Evolutionary conservation across 2,888 invertebrate genomes (phyloP).

Genomic region (Tanypteryx hageni): DNA sequence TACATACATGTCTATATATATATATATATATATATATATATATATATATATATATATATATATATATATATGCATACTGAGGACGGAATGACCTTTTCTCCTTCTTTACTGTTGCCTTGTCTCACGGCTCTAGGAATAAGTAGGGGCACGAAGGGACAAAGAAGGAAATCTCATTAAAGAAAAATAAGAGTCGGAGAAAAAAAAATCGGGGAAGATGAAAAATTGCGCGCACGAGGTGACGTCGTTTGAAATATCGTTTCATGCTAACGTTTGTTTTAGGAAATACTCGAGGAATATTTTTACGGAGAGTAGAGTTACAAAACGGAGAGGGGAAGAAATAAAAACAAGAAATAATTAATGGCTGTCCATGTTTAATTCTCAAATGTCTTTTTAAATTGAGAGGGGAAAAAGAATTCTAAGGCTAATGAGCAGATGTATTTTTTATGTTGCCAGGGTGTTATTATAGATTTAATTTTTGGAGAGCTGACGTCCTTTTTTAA

Average conservation of each 20-base stretch:
- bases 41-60: too few species aligned
- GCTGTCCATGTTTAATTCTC: background rate
- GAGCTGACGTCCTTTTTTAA: too few species aligned
- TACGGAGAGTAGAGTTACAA: background rate
- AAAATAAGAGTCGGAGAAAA: conserved; percentile 1
- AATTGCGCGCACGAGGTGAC: conserved; percentile 51
- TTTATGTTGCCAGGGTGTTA: too few species aligned
- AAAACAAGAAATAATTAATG: background rate
- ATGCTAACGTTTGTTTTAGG: background rate
- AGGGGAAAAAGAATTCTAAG: too few species aligned
- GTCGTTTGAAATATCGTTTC: conserved; percentile 41
- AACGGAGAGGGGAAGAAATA: background rate
- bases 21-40: too few species aligned
- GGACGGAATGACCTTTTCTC: too few species aligned
- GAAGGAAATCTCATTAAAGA: conserved; percentile 37
- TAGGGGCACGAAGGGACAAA: background rate
- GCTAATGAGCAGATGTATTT: too few species aligned
- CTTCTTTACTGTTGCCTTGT: too few species aligned
- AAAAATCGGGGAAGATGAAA: conserved; percentile 42
- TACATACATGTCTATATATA: too few species aligned
- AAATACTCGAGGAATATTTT: conserved; percentile 50
- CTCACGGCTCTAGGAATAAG: too few species aligned
- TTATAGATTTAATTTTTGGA: too few species aligned
- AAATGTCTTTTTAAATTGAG: background rate
- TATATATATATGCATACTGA: too few species aligned